These are phyloP conservation scores for Myiagra hebetior DNA, from an alignment of 2,113 vertebrate genomes.

Conservation along the genomic window DNA sequence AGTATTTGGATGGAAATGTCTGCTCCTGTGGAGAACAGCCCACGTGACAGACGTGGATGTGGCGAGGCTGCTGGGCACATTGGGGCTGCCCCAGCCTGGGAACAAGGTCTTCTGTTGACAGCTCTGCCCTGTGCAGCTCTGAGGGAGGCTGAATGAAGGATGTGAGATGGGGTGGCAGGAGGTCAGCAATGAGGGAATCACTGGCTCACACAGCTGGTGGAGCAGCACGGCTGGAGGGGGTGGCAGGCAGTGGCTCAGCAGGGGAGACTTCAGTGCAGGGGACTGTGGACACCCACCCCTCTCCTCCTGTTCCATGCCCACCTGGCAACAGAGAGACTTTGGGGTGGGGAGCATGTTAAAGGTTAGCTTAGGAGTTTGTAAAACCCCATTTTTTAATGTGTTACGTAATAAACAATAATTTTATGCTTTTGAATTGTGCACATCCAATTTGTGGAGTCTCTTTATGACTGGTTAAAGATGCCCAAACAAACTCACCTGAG, in stretches of 20 bases:
- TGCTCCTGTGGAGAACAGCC: background rate
- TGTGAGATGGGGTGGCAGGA: background rate
- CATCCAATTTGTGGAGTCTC: background rate
- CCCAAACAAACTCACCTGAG: background rate
- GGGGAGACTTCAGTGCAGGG: accelerated
- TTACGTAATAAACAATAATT: accelerated
- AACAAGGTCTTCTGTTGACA: background rate
- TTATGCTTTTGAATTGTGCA: background rate
- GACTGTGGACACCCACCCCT: accelerated
- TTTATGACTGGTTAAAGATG: background rate
- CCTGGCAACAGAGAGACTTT: background rate
- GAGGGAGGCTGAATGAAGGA: background rate
- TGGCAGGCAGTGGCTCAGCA: background rate
- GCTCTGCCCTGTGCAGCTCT: background rate
- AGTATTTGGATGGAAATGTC: background rate
- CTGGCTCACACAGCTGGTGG: accelerated
- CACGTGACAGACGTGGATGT: background rate
- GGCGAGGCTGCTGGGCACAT: accelerated
- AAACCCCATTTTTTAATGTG: background rate
- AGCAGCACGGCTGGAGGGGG: accelerated
- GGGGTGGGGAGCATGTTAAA: background rate
- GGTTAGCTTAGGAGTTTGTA: background rate
- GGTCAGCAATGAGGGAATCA: accelerated
- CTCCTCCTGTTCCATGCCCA: accelerated
- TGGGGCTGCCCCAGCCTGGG: background rate